These are phyloP conservation scores for Epirrhoe tristata DNA, from an alignment of 2,888 invertebrate genomes.

Conservation along the genomic window DNA sequence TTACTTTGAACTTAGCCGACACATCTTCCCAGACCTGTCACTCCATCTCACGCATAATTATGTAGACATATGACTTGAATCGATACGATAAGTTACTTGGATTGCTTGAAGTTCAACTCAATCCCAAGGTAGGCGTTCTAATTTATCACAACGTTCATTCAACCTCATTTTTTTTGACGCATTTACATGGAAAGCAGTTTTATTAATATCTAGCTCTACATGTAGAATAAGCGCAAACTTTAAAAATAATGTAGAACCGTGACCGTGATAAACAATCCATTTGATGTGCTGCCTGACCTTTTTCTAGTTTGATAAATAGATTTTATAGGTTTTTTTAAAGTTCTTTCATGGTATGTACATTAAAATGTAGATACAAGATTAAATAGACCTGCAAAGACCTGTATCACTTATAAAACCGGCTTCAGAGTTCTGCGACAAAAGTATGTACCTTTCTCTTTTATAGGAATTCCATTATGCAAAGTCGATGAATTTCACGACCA, in stretches of 20 bases:
- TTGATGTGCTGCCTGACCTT: too few relatives aligned
- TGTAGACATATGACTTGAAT: slow-evolving; percentile 6
- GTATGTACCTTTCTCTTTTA: slow-evolving; percentile 19
- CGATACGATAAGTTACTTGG: slow-evolving; percentile 6
- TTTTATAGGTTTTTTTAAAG: too few relatives aligned
- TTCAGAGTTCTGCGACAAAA: slow-evolving; percentile 16
- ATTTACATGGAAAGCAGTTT: slow-evolving; percentile 1
- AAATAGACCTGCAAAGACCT: neutral
- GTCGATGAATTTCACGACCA: slow-evolving; percentile 36
- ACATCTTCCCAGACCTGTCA: neutral
- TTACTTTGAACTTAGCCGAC: neutral
- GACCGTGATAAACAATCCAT: too few relatives aligned
- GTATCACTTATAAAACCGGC: neutral
- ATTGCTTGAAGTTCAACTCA: slow-evolving; percentile 15
- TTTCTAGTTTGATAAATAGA: too few relatives aligned
- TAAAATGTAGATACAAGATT: too few relatives aligned
- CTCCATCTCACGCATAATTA: neutral
- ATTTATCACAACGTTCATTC: slow-evolving; percentile 12
- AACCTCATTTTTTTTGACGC: slow-evolving; percentile 5
- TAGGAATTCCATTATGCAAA: slow-evolving; percentile 35
- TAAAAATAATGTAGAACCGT: neutral
- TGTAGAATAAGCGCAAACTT: neutral
- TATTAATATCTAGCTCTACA: too few relatives aligned
- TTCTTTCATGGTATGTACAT: too few relatives aligned
- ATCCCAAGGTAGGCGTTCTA: slow-evolving; percentile 11